phyloP scores from a whole-genome alignment of 2,888 invertebrate genomes.

The Ferrisia virgata region DNA sequence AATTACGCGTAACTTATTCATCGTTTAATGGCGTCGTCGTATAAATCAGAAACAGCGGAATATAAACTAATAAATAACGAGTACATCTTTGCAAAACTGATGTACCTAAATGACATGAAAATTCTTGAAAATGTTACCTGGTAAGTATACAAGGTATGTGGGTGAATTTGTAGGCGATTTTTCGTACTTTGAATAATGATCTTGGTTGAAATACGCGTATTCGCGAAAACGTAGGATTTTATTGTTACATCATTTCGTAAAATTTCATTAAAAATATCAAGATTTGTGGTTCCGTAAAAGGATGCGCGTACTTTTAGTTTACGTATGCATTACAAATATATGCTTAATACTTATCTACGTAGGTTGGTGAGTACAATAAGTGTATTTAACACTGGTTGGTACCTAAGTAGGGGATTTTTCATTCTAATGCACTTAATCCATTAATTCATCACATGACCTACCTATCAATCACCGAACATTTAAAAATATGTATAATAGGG shows the following conservation, averaged over 20 bases:
- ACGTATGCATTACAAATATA: background rate
- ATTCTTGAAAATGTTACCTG: background rate
- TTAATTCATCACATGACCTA: too few relatives aligned
- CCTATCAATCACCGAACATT: too few relatives aligned
- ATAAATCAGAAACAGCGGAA: background rate
- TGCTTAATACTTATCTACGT: too few relatives aligned
- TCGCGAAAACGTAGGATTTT: background rate
- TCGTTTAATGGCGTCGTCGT: background rate
- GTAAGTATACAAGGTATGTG: background rate
- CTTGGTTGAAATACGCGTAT: background rate
- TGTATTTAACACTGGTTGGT: too few relatives aligned
- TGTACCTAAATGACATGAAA: background rate
- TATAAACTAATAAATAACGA: background rate
- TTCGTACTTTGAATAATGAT: background rate
- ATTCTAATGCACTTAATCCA: too few relatives aligned
- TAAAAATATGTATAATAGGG: too few relatives aligned
- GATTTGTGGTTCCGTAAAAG: background rate
- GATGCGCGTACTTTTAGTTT: too few relatives aligned
- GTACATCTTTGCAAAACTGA: background rate
- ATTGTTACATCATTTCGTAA: background rate
- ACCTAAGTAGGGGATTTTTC: too few relatives aligned
- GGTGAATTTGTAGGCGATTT: slow-evolving; percentile 10
- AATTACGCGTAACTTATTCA: slow-evolving; percentile 10
- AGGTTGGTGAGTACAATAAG: too few relatives aligned
- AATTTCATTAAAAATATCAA: background rate